Base-by-base conservation (phyloP, 2,113 vertebrate species). In the Collichthys lucidus region DNA sequence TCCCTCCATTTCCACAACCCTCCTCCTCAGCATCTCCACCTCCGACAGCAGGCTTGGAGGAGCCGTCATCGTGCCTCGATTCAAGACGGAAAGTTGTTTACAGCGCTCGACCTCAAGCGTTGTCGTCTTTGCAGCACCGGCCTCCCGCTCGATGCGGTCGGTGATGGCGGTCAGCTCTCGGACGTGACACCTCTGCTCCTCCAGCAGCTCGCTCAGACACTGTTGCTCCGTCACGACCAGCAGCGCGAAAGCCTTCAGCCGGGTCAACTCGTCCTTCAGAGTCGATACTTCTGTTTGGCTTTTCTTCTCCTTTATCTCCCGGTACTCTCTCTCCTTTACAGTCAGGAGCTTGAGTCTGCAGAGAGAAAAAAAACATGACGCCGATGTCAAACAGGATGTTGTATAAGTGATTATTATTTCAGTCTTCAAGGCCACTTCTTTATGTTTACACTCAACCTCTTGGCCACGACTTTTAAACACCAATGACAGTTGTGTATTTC, bases 1-100 rank as follows among this genome's bases (percentile, higher is more conserved):
- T 44, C 97, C 98, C 91, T 99, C 98, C 97, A 99, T 98, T 80
- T 98, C 97, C 70, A 97, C 90, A 31, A 99, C 93, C 68, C 96
- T 95, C 86, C 96, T 98, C 66, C 97, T 94, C 79, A 99, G 94
- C 64, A 97, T 93, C 83, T 99, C 97, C 12, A 98, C 96, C 93
- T 99, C 98, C 0, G 94, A 95, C 92, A 96, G 92, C 72, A 99
- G 92, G 0, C 91, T 91, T 4, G 94, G 88, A 3, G 94, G 88
- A 3, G 97, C 96, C 86, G 96, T 97, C 94, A 96, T 96, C 88
- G 86, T 85, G 86, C 95, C 94, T 89, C 94, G 93, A 47, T 91
- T 92, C 83, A 91, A 90, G 64, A 88, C 87, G 50, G 82, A 90
- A 85, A 93, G 89, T 87, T 95, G 95, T 0, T 88, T 76, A 20